Evolutionary conservation across 2,113 vertebrate genomes (phyloP).

Genomic region (Callipepla squamata): DNA sequence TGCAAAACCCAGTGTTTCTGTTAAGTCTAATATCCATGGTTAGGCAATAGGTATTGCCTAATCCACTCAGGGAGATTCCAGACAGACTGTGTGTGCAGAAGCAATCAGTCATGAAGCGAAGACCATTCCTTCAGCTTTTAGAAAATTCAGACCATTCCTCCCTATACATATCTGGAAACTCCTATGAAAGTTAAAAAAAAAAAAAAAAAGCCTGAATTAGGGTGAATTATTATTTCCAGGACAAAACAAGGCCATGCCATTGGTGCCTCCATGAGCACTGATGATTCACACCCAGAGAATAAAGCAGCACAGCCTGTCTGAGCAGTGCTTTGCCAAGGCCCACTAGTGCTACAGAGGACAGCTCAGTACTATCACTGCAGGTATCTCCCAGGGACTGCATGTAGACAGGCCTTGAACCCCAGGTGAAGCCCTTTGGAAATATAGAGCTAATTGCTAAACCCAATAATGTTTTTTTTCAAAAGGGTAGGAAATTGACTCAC

Average conservation of each 20-base stretch:
- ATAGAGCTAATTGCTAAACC: conserved; percentile 9
- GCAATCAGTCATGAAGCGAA: not conserved
- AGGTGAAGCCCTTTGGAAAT: not conserved
- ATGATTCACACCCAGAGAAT: not conserved
- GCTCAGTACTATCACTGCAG: not conserved
- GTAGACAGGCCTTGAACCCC: not conserved
- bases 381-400: not conserved
- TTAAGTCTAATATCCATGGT: not conserved
- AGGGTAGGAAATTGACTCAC: not conserved
- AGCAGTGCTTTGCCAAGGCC: not conserved
- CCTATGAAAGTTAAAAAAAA: not conserved
- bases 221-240: not conserved
- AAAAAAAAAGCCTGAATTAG: not conserved
- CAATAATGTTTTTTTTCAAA: not conserved
- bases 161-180: not conserved
- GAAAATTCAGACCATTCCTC: not conserved
- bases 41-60: not conserved
- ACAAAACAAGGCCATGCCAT: not conserved
- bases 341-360: not conserved
- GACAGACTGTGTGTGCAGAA: not conserved
- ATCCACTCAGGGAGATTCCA: not conserved
- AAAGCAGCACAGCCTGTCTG: not conserved
- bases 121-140: not conserved
- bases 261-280: not conserved
- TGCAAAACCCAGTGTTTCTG: not conserved